Percentiles rank a stretch among this genome's conserved stretches.
These are phyloP conservation scores for Tamandua tetradactyla DNA, from an alignment of 2,797 vertebrate genomes.

Conservation along the genomic window DNA sequence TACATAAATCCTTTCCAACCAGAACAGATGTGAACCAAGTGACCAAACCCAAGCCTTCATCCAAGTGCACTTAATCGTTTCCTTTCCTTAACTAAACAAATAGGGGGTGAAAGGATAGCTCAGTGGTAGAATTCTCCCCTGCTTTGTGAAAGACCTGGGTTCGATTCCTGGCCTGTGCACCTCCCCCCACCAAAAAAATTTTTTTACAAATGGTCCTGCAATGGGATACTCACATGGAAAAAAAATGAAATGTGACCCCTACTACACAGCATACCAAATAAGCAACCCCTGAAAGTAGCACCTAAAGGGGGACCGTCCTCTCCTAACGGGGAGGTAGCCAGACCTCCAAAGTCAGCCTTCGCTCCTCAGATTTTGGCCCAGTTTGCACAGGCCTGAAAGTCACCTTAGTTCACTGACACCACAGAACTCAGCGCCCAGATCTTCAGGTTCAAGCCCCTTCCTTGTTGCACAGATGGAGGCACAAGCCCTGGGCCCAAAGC, in stretches of 20 bases:
- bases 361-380: neutral
- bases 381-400: neutral
- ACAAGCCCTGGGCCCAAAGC: accelerated
- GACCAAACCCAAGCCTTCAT: neutral
- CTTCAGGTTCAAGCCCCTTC: neutral
- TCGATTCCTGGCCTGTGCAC: no score
- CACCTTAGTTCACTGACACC: neutral
- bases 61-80: neutral
- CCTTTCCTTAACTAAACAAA: neutral
- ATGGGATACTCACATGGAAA: no score
- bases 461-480: accelerated
- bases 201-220: no score
- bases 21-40: neutral
- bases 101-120: no score
- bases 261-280: no score
- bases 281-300: neutral
- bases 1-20: no score
- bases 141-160: no score
- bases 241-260: no score
- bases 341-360: neutral
- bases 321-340: neutral
- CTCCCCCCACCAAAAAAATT: no score
- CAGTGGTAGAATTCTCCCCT: no score
- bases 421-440: accelerated
- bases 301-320: neutral